These are phyloP conservation scores for Chelonus formosanus DNA, from an alignment of 2,888 invertebrate species.

Conservation along the genomic window DNA sequence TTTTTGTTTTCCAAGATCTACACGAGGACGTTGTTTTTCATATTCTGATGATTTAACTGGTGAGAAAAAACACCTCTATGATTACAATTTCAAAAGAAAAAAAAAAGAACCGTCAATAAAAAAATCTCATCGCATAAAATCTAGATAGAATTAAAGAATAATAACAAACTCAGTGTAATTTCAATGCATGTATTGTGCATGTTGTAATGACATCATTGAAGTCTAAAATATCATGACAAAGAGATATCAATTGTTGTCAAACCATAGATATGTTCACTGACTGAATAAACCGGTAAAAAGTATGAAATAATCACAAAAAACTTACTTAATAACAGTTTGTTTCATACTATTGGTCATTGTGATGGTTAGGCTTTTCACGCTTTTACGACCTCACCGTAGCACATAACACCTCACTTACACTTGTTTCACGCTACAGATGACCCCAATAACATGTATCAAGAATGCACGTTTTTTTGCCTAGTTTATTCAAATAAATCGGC, in stretches of 20 bases:
- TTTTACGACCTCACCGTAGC: constrained; percentile 41
- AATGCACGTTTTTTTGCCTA: background rate
- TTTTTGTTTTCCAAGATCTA: too few species aligned
- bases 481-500: constrained; percentile 32
- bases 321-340: constrained; percentile 69
- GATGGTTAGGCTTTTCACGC: constrained; percentile 12
- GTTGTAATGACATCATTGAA: background rate
- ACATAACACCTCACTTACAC: constrained; percentile 43
- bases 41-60: too few species aligned
- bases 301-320: constrained; percentile 38
- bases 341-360: constrained; percentile 68
- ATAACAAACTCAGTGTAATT: constrained; percentile 20
- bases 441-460: background rate
- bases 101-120: too few species aligned
- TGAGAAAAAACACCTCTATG: too few species aligned
- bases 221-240: background rate
- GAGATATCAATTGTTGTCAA: too few species aligned
- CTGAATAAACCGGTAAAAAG: too few species aligned
- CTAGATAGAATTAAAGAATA: background rate
- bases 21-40: too few species aligned
- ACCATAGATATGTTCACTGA: too few species aligned
- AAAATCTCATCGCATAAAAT: too few species aligned
- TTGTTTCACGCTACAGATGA: background rate
- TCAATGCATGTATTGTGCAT: constrained; percentile 16
- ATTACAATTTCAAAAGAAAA: too few species aligned